Evolutionary conservation across 2,888 invertebrate genomes (phyloP).

Genomic region (Cryptops parisi): DNA sequence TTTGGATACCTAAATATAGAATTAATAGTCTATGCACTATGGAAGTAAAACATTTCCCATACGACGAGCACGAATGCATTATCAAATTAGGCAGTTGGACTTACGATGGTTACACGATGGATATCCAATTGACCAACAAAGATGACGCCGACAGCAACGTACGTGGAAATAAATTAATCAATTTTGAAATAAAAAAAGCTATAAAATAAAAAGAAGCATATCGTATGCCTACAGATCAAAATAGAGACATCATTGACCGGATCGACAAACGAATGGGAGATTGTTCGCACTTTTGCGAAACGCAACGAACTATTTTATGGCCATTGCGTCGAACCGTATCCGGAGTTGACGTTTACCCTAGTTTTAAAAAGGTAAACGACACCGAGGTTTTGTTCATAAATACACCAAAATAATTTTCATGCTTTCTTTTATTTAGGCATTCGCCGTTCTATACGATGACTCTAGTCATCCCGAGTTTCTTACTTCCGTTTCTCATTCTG

Average conservation of each 20-base stretch:
- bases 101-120: constrained; percentile 44
- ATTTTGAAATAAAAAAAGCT: no score
- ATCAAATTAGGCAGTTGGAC: constrained; percentile 61
- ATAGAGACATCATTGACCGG: no score
- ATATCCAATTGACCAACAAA: constrained; percentile 23
- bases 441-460: constrained; percentile 11
- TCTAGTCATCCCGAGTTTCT: constrained; percentile 24
- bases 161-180: no score
- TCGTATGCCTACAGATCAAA: constrained; percentile 47
- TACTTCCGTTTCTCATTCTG: constrained; percentile 46
- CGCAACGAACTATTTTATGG: constrained; percentile 5
- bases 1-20: constrained; percentile 54
- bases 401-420: no score
- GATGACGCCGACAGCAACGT: not conserved
- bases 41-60: constrained; percentile 60
- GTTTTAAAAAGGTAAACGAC: constrained; percentile 37
- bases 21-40: constrained; percentile 48
- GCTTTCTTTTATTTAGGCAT: not conserved
- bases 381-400: no score
- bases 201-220: no score
- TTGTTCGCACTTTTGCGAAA: not conserved
- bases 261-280: constrained; percentile 1
- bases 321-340: constrained; percentile 44
- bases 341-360: constrained; percentile 39
- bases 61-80: constrained; percentile 50